A percentile compares a stretch with the other conserved stretches of the same genome.
These are phyloP conservation scores for Bombylius discolor DNA, from an alignment of 2,888 invertebrate species.

Conservation along the genomic window DNA sequence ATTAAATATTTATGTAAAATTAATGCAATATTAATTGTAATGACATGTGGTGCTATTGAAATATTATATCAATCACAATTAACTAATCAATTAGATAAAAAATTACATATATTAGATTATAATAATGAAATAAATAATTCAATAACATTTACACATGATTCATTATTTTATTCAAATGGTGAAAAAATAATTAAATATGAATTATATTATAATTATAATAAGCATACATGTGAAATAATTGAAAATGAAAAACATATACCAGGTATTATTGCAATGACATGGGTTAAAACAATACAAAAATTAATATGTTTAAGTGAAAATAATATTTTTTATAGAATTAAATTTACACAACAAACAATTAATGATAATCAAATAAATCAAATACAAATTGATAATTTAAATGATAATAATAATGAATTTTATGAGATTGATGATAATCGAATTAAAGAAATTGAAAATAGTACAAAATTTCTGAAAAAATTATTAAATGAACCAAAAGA, in stretches of 20 bases:
- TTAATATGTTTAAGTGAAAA: conserved; percentile 31
- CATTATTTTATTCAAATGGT: conserved; percentile 19
- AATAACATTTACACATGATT: conserved; percentile 6
- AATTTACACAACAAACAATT: conserved; percentile 10
- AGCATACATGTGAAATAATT: conserved; percentile 20
- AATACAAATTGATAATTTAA: background rate
- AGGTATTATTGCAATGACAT: conserved; percentile 29
- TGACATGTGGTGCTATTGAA: conserved; percentile 28
- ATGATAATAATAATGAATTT: background rate
- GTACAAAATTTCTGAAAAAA: background rate
- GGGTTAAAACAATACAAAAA: conserved; percentile 22
- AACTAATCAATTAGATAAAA: conserved; percentile 16
- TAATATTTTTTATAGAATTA: conserved; percentile 28
- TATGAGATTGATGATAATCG: background rate
- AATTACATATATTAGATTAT: conserved; percentile 1
- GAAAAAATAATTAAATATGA: conserved; percentile 22
- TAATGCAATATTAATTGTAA: conserved; percentile 24
- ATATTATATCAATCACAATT: conserved; percentile 27
- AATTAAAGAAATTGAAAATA: background rate
- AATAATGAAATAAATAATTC: background rate
- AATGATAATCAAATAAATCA: background rate
- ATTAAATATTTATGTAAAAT: conserved; percentile 8
- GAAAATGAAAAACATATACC: conserved; percentile 21
- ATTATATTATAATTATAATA: conserved; percentile 19
- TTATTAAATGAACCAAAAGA: conserved; percentile 4